These are phyloP conservation scores for Rhorus exstirpatorius DNA, from an alignment of 2,888 invertebrate genomes.

Conservation along the genomic window DNA sequence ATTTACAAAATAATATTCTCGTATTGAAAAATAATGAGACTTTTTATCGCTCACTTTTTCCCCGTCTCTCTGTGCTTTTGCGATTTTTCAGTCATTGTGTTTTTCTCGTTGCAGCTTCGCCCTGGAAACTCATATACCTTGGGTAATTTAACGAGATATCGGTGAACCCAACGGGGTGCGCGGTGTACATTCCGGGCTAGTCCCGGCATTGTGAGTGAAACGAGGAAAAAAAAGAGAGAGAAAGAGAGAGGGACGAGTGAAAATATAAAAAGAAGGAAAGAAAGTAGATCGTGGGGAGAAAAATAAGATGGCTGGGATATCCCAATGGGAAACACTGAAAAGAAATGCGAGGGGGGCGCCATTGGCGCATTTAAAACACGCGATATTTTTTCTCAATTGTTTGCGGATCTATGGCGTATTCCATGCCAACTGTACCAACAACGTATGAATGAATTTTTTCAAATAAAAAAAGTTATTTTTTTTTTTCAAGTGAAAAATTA, in stretches of 20 bases:
- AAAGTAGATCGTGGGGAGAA: conserved; percentile 1
- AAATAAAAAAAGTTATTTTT: too few relatives aligned
- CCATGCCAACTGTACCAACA: background rate
- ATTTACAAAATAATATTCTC: too few relatives aligned
- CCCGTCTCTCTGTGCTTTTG: background rate
- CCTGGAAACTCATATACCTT: background rate
- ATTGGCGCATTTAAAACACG: background rate
- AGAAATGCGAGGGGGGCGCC: background rate
- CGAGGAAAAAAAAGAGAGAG: background rate
- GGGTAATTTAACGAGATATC: conserved; percentile 56
- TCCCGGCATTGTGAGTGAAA: background rate
- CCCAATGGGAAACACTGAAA: background rate
- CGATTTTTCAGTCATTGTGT: background rate
- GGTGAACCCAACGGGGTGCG: conserved; percentile 22
- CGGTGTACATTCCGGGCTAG: conserved; percentile 26
- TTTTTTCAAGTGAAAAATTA: too few relatives aligned
- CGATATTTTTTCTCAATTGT: conserved; percentile 3
- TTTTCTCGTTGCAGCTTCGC: background rate
- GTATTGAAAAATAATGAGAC: conserved; percentile 50
- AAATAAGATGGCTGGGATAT: conserved; percentile 13
- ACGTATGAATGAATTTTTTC: too few relatives aligned
- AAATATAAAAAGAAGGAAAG: background rate
- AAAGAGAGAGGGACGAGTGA: background rate
- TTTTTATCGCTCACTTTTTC: background rate
- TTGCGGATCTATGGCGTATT: background rate